Percentiles rank a stretch among this genome's conserved stretches.
Conservation (phyloP, 2,888 invertebrate genomes). For the Drosophila subsilvestris region DNA sequence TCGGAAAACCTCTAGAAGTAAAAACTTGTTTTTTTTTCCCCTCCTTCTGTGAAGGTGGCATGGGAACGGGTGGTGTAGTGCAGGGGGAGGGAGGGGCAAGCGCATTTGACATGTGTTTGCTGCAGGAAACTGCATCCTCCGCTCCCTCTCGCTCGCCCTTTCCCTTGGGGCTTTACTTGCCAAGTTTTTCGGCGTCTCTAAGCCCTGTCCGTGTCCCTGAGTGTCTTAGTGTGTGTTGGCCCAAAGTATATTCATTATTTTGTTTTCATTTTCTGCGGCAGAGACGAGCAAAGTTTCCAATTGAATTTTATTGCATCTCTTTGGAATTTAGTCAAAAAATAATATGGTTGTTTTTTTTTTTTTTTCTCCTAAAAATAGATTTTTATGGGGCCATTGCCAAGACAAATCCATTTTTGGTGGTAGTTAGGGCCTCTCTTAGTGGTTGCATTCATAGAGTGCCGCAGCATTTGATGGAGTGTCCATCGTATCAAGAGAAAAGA, state of each 20-base stretch:
- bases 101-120: slow-evolving; percentile 79
- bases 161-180: slow-evolving; percentile 61
- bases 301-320: slow-evolving; percentile 74
- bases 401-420: slow-evolving; percentile 15
- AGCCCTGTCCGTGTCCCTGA: slow-evolving; percentile 14
- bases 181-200: slow-evolving; percentile 68
- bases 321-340: slow-evolving; percentile 62
- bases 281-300: slow-evolving; percentile 68
- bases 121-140: slow-evolving; percentile 39
- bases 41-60: background rate
- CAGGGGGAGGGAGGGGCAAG: slow-evolving; percentile 24
- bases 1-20: slow-evolving; percentile 72
- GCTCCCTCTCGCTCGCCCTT: background rate
- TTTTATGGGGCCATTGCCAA: slow-evolving; percentile 42
- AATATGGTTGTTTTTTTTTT: slow-evolving; percentile 30
- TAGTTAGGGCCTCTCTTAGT: slow-evolving; percentile 28
- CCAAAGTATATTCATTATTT: slow-evolving; percentile 71
- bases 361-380: slow-evolving; percentile 39
- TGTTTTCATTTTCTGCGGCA: slow-evolving; percentile 63
- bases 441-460: slow-evolving; percentile 17
- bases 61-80: background rate
- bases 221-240: slow-evolving; percentile 41
- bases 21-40: slow-evolving; percentile 73
- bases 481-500: background rate
- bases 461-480: background rate